phyloP scores from a whole-genome alignment of 2,888 invertebrate species.

The Junonia oenone region DNA sequence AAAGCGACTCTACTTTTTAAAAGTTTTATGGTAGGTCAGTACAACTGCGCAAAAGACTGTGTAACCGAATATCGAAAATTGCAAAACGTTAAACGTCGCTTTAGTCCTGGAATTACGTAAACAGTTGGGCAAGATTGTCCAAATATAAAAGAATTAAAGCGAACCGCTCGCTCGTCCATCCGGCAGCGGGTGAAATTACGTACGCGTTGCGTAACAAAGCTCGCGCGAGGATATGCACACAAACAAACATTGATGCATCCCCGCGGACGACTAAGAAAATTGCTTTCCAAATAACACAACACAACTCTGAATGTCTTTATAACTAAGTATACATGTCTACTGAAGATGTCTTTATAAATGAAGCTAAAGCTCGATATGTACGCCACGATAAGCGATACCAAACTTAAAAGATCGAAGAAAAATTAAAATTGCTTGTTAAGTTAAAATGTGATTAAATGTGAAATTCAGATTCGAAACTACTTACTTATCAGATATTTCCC shows the following conservation, averaged over 20 bases:
- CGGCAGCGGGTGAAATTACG: conserved; percentile 51
- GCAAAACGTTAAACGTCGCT: conserved; percentile 57
- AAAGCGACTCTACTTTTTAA: conserved; percentile 22
- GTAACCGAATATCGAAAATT: conserved; percentile 63
- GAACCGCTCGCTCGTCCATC: conserved; percentile 46
- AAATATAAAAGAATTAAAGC: conserved; percentile 59
- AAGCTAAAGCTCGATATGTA: too few species aligned
- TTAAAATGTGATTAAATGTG: too few species aligned
- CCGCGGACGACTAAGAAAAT: not conserved
- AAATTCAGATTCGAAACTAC: not conserved
- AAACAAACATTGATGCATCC: not conserved
- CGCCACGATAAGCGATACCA: too few species aligned
- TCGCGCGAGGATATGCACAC: conserved; percentile 44
- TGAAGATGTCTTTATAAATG: too few species aligned
- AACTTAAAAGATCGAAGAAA: not conserved
- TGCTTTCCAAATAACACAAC: not conserved
- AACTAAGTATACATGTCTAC: too few species aligned
- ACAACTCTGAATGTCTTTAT: too few species aligned
- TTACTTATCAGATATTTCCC: not conserved
- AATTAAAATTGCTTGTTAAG: not conserved
- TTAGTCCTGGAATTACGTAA: conserved; percentile 72
- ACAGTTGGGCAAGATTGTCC: conserved; percentile 61
- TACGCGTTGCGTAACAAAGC: conserved; percentile 50
- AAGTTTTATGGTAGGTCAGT: conserved; percentile 42
- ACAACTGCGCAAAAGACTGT: conserved; percentile 50